Evolutionary conservation across 2,113 vertebrate species (phyloP).

Genomic region (Ailurus styani): DNA sequence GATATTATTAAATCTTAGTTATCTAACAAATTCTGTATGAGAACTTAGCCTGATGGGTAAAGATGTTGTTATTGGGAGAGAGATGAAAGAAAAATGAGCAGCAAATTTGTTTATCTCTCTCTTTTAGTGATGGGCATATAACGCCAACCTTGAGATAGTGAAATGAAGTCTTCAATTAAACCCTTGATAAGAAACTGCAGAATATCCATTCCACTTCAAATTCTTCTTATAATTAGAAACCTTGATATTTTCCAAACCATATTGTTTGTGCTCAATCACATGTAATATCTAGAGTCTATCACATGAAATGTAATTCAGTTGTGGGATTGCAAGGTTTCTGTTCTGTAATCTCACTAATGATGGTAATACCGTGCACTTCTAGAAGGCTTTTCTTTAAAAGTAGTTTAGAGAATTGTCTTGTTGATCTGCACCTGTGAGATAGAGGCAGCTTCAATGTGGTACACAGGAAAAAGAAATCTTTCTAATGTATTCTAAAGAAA

Average conservation of each 20-base stretch:
- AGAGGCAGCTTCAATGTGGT: neutral
- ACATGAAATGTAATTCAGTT: conserved; percentile 10
- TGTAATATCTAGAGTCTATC: conserved; percentile 5
- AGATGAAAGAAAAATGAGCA: conserved; percentile 56
- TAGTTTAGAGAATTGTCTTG: conserved; percentile 13
- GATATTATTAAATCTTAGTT: conserved; percentile 35
- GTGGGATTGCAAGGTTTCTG: neutral
- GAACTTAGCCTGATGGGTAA: conserved; percentile 38
- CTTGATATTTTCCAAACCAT: conserved; percentile 43
- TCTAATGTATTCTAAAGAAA: conserved; percentile 36
- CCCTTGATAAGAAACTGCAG: conserved; percentile 41
- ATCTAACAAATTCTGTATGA: conserved; percentile 41
- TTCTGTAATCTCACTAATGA: conserved; percentile 2
- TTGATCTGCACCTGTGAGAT: neutral
- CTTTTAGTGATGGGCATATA: conserved; percentile 17
- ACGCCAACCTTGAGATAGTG: conserved; percentile 35
- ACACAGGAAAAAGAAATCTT: neutral
- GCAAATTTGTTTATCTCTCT: conserved; percentile 54
- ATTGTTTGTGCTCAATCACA: conserved; percentile 46
- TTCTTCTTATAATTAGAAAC: conserved; percentile 54
- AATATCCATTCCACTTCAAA: conserved; percentile 26
- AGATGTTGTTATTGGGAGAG: conserved; percentile 32
- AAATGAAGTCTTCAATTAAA: conserved; percentile 64
- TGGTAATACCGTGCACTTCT: neutral
- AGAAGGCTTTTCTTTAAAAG: conserved; percentile 22